phyloP scores from a whole-genome alignment of 1,140 invertebrate species.

The Eupristina koningsbergeri region DNA sequence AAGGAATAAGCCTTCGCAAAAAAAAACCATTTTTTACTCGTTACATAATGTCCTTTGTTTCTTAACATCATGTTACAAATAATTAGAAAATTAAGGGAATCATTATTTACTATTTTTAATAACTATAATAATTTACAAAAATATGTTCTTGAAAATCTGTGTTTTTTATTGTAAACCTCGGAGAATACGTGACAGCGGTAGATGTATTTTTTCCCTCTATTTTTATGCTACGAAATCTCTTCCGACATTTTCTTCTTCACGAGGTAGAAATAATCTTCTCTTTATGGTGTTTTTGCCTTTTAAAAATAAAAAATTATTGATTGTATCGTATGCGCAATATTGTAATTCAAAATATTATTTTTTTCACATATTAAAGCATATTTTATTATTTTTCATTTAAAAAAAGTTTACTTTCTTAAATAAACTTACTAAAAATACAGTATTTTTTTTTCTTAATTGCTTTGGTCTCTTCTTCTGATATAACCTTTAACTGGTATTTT shows the following conservation, averaged over 20 bases:
- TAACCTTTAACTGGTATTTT: background rate
- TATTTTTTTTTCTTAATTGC: background rate
- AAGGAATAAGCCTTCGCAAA: conserved; percentile 13
- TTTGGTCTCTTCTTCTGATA: conserved; percentile 10
- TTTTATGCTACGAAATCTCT: conserved; percentile 5
- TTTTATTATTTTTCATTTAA: background rate
- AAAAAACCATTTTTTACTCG: background rate
- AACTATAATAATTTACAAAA: conserved; percentile 33
- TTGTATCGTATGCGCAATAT: background rate
- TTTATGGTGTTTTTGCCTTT: conserved; percentile 9
- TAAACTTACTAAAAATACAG: background rate
- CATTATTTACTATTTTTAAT: conserved; percentile 21
- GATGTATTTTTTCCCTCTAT: background rate
- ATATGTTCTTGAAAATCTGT: background rate
- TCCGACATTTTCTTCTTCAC: conserved; percentile 12
- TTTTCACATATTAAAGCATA: background rate
- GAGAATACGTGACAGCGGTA: background rate
- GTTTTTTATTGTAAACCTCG: conserved; percentile 5
- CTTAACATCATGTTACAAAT: conserved; percentile 26
- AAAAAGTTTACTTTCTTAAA: background rate
- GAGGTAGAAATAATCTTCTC: conserved; percentile 18
- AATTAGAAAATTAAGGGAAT: conserved; percentile 25
- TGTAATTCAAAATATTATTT: background rate
- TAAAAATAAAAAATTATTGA: background rate
- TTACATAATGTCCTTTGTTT: conserved; percentile 28